Conservation (phyloP, 2,113 vertebrate species). For the Procavia capensis region DNA sequence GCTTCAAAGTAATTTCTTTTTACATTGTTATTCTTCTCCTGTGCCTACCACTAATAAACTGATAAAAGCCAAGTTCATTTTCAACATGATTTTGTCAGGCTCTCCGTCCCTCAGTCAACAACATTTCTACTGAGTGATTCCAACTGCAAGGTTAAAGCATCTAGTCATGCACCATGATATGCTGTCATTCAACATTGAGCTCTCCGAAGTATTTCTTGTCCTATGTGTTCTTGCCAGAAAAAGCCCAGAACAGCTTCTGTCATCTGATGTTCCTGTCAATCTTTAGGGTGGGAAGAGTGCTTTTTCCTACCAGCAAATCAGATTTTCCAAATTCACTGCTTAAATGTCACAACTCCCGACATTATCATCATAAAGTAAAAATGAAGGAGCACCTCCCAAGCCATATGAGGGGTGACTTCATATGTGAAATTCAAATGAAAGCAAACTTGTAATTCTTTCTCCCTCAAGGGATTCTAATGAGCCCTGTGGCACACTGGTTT, state of each 20-base stretch:
- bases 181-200: slow-evolving; percentile 81
- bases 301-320: slow-evolving; percentile 65
- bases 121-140: slow-evolving; percentile 64
- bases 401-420: background rate
- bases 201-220: slow-evolving; percentile 82
- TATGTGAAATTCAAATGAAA: background rate
- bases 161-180: slow-evolving; percentile 79
- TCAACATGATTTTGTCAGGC: slow-evolving; percentile 20
- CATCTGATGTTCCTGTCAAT: slow-evolving; percentile 86
- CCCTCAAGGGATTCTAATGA: background rate
- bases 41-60: background rate
- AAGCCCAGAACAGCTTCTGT: slow-evolving; percentile 60
- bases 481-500: background rate
- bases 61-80: background rate
- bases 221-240: slow-evolving; percentile 84
- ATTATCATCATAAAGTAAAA: slow-evolving; percentile 11
- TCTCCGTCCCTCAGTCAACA: slow-evolving; percentile 10
- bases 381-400: background rate
- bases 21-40: background rate
- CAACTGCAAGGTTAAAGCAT: slow-evolving; percentile 65
- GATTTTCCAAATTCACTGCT: slow-evolving; percentile 71
- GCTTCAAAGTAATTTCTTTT: background rate
- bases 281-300: slow-evolving; percentile 71
- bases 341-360: slow-evolving; percentile 63
- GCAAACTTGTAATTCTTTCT: background rate